These are phyloP conservation scores for Panopea generosa DNA, from an alignment of 2,888 invertebrate genomes.

Conservation along the genomic window DNA sequence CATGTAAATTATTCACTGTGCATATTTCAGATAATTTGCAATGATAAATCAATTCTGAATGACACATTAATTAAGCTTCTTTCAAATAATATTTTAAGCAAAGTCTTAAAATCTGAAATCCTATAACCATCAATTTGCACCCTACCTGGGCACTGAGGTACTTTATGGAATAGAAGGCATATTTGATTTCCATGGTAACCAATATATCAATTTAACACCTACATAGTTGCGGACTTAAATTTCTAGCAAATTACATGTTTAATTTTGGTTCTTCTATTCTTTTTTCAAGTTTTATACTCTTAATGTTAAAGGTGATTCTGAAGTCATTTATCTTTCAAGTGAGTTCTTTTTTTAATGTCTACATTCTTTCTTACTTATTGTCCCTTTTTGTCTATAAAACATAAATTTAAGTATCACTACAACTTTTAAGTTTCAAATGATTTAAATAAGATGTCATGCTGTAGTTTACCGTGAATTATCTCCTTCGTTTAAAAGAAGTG, in stretches of 20 bases:
- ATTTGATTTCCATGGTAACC: conserved; percentile 25
- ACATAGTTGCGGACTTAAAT: conserved; percentile 20
- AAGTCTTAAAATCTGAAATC: conserved; percentile 33
- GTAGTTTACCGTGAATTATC: no score
- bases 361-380: conserved; percentile 2
- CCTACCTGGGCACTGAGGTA: conserved; percentile 28
- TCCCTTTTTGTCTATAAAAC: no score
- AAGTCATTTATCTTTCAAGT: no score
- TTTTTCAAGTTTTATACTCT: background rate
- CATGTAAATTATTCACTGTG: background rate
- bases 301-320: no score
- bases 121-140: conserved; percentile 26
- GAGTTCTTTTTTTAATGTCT: background rate
- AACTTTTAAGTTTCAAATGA: no score
- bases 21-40: background rate
- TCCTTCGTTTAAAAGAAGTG: no score
- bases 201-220: conserved; percentile 30
- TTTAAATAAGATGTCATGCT: no score
- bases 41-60: conserved; percentile 3
- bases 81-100: no score
- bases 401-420: no score
- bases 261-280: background rate
- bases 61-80: conserved; percentile 1
- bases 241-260: conserved; percentile 35
- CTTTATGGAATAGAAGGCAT: conserved; percentile 6